Evolutionary conservation across 2,113 vertebrate species (phyloP).

Genomic region (Probosciger aterrimus): DNA sequence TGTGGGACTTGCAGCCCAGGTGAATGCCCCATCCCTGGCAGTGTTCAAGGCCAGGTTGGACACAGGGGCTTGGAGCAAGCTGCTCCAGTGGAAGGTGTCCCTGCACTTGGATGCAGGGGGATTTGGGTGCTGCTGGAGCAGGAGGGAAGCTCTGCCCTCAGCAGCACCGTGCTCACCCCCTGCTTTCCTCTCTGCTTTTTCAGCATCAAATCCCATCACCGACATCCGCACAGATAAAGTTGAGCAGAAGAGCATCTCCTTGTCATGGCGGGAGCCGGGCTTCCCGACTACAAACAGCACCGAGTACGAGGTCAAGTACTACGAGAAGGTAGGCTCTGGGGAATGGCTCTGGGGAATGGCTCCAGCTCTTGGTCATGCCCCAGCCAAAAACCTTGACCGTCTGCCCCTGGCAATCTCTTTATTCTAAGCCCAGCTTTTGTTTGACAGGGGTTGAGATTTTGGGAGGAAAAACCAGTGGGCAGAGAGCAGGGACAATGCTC

Average conservation of each 20-base stretch:
- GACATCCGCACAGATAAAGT: conserved; percentile 85
- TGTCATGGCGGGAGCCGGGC: conserved; percentile 86
- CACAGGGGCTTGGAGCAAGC: background rate
- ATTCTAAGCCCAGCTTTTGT: background rate
- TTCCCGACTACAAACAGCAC: conserved; percentile 77
- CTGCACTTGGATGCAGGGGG: background rate
- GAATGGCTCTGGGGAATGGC: background rate
- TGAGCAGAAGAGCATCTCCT: conserved; percentile 87
- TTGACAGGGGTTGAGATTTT: background rate
- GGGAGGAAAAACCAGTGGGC: background rate
- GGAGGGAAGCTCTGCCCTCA: background rate
- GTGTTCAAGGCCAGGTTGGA: background rate
- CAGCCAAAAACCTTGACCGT: fast-evolving
- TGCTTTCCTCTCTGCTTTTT: background rate
- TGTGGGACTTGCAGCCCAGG: fast-evolving
- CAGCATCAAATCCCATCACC: conserved; percentile 80
- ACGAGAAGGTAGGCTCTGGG: conserved; percentile 84
- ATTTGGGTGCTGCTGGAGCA: background rate
- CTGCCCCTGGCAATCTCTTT: background rate
- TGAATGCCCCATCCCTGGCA: background rate
- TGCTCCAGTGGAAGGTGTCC: background rate
- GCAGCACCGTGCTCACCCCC: background rate
- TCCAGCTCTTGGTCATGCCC: background rate
- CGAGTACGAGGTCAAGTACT: conserved; percentile 93
- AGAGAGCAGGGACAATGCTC: background rate